phyloP scores from a whole-genome alignment of 2,113 vertebrate species.

The Pseudorectes ferrugineus region DNA sequence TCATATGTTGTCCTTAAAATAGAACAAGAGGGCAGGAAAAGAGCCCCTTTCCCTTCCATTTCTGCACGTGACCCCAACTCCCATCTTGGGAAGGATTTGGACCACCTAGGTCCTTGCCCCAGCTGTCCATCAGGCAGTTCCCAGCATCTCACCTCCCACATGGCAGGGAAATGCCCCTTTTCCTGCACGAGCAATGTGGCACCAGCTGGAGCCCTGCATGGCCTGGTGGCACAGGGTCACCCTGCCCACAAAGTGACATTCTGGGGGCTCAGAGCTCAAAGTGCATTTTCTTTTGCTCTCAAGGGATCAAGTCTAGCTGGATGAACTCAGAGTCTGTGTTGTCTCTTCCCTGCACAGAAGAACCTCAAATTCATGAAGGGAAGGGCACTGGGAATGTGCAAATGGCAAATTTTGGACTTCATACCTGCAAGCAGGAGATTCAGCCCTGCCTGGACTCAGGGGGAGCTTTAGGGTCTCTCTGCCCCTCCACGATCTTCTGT shows the following conservation, averaged over 20 bases:
- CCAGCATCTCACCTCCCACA: neutral
- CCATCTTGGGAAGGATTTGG: neutral
- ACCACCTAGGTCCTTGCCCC: neutral
- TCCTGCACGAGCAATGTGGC: rapidly evolving
- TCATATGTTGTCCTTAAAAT: neutral
- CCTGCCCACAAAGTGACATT: neutral
- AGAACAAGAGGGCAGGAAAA: neutral
- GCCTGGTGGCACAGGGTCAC: neutral
- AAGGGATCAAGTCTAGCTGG: no score
- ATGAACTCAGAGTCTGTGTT: neutral
- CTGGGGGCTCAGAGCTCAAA: neutral
- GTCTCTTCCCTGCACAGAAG: neutral
- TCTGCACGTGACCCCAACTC: neutral
- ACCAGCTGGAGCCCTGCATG: neutral
- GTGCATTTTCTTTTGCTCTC: neutral
- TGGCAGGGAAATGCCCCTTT: neutral
- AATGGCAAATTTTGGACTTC: neutral
- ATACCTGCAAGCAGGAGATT: neutral
- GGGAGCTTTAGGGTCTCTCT: neutral
- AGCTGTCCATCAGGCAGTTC: neutral
- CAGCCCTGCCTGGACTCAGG: neutral
- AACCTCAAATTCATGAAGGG: neutral
- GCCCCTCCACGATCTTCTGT: neutral
- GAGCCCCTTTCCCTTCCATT: neutral
- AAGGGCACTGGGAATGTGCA: neutral